phyloP scores from a whole-genome alignment of 2,888 invertebrate species.

The Pyrgus malvae region DNA sequence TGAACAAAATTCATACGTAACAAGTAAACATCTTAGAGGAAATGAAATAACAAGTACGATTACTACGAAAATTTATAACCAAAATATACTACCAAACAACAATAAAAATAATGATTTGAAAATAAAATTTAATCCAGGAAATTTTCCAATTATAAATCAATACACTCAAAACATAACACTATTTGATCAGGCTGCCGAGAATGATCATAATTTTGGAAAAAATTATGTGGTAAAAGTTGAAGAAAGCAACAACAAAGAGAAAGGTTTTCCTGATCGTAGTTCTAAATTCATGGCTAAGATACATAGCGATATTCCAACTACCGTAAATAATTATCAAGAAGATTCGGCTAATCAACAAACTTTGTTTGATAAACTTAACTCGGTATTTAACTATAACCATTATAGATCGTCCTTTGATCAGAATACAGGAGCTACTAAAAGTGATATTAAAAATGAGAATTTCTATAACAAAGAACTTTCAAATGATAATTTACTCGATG shows the following conservation, averaged over 20 bases:
- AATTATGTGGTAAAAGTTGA: background rate
- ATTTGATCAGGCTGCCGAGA: constrained; percentile 2
- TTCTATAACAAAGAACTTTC: background rate
- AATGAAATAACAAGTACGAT: too few species aligned
- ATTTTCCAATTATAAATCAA: background rate
- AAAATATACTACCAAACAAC: background rate
- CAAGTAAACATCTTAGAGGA: background rate
- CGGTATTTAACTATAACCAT: background rate
- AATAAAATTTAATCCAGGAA: background rate
- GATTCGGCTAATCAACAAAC: background rate
- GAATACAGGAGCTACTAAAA: background rate
- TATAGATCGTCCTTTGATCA: background rate
- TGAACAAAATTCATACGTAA: background rate
- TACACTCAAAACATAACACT: background rate
- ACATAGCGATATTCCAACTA: background rate
- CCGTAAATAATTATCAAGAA: background rate
- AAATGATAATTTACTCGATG: background rate
- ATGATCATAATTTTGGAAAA: constrained; percentile 30
- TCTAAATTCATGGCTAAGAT: constrained; percentile 10
- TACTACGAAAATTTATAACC: too few species aligned
- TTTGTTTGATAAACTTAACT: background rate
- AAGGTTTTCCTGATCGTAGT: background rate
- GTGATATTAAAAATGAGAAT: background rate
- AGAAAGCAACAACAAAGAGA: background rate
- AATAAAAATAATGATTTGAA: background rate